Evolutionary conservation across 2,797 vertebrate species (phyloP).

Genomic region (Rhodeus uyekii): DNA sequence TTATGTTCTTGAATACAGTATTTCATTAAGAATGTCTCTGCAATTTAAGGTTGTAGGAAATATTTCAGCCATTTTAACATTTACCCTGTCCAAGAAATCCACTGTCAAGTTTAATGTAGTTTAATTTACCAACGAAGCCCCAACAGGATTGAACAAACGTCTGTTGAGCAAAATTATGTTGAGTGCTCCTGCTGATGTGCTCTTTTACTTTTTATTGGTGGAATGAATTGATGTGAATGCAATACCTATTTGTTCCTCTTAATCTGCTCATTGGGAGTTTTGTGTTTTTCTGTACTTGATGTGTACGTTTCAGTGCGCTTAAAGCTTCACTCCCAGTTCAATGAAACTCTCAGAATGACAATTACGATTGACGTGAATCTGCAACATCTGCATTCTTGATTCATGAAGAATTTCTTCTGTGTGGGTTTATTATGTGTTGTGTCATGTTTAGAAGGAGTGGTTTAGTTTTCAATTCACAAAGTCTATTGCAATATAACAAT

Average conservation of each 20-base stretch:
- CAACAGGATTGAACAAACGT: background rate
- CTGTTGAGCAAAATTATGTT: background rate
- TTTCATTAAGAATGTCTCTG: background rate
- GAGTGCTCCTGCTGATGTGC: background rate
- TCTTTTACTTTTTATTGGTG: background rate
- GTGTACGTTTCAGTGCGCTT: too few relatives aligned
- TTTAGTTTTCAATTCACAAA: background rate
- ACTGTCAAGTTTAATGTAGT: background rate
- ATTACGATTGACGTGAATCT: background rate
- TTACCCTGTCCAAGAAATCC: background rate
- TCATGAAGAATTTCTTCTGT: background rate
- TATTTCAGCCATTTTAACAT: background rate
- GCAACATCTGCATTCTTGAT: background rate
- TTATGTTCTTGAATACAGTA: background rate
- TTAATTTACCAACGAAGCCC: background rate
- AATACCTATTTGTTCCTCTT: background rate
- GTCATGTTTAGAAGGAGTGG: background rate
- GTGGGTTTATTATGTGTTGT: background rate
- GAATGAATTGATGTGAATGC: background rate
- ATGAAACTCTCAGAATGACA: background rate
- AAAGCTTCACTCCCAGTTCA: background rate
- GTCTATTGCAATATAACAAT: background rate
- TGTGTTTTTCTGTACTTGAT: background rate
- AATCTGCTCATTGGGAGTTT: background rate
- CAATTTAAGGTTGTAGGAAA: background rate